phyloP scores from a whole-genome alignment of 1,140 invertebrate species.

The Schlechtendalia chinensis region DNA sequence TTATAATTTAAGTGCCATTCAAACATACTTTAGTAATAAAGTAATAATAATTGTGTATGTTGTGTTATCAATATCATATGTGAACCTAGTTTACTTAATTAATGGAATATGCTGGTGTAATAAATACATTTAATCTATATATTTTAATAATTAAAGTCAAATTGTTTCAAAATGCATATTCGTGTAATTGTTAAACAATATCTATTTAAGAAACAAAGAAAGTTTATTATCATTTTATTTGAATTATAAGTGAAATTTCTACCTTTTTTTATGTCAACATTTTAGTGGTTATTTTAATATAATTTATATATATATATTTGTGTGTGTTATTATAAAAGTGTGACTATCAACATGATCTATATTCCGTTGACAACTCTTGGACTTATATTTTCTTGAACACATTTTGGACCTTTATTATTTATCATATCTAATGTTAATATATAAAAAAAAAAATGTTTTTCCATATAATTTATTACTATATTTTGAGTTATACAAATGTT shows the following conservation, averaged over 20 bases:
- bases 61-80: background rate
- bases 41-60: background rate
- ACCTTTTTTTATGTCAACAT: background rate
- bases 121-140: background rate
- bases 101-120: constrained; percentile 3
- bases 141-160: background rate
- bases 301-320: no score
- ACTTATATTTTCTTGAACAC: background rate
- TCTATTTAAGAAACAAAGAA: background rate
- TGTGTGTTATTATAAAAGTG: background rate
- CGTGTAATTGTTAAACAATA: background rate
- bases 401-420: no score
- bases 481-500: no score
- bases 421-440: no score
- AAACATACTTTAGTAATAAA: constrained; percentile 30
- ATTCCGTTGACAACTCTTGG: background rate
- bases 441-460: no score
- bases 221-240: background rate
- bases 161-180: background rate
- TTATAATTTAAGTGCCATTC: constrained; percentile 16
- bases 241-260: background rate
- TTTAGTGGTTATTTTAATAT: no score
- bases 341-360: background rate
- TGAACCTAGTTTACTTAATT: background rate
- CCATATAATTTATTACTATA: no score